A percentile compares a stretch with the other conserved stretches of the same genome.
Conservation (phyloP, 2,797 vertebrate species). For the Phrynocephalus forsythii region DNA sequence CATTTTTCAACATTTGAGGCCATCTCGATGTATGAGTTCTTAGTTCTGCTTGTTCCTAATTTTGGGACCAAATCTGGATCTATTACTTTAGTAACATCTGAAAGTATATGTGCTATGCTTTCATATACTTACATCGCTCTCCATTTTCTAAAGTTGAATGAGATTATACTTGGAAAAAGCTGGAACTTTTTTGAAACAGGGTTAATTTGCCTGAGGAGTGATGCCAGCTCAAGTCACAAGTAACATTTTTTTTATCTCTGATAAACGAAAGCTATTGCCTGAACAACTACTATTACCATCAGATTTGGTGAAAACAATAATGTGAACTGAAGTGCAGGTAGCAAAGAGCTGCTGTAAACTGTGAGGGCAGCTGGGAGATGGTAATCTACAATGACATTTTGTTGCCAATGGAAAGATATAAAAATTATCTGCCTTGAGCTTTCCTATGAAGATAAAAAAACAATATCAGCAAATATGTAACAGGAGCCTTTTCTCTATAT, state of each 20-base stretch:
- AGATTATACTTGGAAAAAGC: conserved; percentile 20
- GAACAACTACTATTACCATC: conserved; percentile 28
- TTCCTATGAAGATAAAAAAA: conserved; percentile 49
- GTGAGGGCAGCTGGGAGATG: not conserved
- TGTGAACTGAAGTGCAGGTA: conserved; percentile 31
- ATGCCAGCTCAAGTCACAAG: conserved; percentile 29
- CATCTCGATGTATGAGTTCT: not conserved
- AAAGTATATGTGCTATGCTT: too few species aligned
- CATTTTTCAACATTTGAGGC: too few species aligned
- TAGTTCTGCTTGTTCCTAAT: not conserved
- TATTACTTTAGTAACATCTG: not conserved
- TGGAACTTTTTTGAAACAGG: not conserved
- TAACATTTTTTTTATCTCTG: conserved; percentile 52
- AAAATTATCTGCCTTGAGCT: conserved; percentile 25
- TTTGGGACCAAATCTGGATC: not conserved
- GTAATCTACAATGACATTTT: conserved; percentile 37
- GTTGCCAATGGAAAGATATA: conserved; percentile 43
- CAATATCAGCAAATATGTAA: conserved; percentile 33
- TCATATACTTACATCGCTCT: not conserved
- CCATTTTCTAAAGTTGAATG: conserved; percentile 4
- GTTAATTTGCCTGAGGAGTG: not conserved
- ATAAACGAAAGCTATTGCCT: conserved; percentile 32
- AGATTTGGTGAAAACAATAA: conserved; percentile 17
- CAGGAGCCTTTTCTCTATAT: conserved; percentile 22
- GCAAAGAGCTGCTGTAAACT: not conserved